Percentiles rank a stretch among this genome's conserved stretches.
Evolutionary conservation across 2,888 invertebrate genomes (phyloP).

Genomic region (Harpagoxenus sublaevis): DNA sequence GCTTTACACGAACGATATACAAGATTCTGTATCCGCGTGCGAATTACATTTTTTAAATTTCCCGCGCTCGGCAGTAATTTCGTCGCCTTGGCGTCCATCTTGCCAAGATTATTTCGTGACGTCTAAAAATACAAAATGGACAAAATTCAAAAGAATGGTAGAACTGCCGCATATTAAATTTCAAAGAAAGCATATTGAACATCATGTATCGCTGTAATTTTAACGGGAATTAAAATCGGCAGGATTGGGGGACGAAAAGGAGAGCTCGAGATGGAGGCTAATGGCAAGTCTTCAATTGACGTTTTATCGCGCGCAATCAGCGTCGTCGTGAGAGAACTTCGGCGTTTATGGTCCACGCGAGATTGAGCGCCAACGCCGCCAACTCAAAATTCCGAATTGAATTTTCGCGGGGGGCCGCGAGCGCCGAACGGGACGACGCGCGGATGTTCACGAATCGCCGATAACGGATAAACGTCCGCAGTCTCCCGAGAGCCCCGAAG

Average conservation of each 20-base stretch:
- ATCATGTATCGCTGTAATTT: neutral
- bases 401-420: too few species aligned
- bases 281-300: neutral
- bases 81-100: neutral
- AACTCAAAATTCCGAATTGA: too few species aligned
- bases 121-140: neutral
- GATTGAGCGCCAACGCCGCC: too few species aligned
- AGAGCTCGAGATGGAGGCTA: neutral
- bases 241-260: neutral
- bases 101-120: neutral
- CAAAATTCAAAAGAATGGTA: neutral
- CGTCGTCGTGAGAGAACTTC: neutral
- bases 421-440: too few species aligned
- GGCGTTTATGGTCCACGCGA: too few species aligned
- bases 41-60: constrained; percentile 14
- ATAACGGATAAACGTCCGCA: too few species aligned
- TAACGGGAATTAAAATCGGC: neutral
- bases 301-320: neutral
- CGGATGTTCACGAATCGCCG: neutral
- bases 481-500: too few species aligned
- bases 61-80: neutral
- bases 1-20: neutral
- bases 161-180: neutral
- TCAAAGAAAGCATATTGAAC: neutral
- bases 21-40: neutral